Evolutionary conservation across 2,888 invertebrate species (phyloP).

Genomic region (Erebia epiphron): DNA sequence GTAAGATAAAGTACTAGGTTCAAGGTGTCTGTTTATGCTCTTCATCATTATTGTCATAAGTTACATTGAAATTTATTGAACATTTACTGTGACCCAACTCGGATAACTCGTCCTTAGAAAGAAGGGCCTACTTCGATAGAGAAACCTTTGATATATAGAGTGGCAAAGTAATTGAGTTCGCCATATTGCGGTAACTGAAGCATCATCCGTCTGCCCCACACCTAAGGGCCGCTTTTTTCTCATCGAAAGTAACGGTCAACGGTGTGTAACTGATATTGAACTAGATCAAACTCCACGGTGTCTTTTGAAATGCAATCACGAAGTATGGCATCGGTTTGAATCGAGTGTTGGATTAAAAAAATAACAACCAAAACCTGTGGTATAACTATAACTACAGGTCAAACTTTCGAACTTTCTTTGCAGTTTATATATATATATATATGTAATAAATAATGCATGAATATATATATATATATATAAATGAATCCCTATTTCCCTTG

Average conservation of each 20-base stretch:
- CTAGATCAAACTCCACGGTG: slow-evolving; percentile 30
- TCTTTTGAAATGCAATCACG: slow-evolving; percentile 33
- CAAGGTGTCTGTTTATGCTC: no score
- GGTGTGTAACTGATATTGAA: slow-evolving; percentile 32
- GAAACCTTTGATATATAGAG: slow-evolving; percentile 10
- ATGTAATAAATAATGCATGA: no score
- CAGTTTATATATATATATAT: no score
- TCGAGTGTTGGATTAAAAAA: slow-evolving; percentile 16
- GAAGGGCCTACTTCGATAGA: not conserved
- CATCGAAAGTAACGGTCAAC: slow-evolving; percentile 39
- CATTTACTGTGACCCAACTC: not conserved
- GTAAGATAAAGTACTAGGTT: no score
- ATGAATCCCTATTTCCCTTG: no score
- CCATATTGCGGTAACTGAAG: slow-evolving; percentile 25
- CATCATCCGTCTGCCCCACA: slow-evolving; percentile 35
- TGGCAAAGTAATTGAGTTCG: slow-evolving; percentile 22
- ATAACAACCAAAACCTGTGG: not conserved
- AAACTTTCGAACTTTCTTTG: slow-evolving; percentile 13
- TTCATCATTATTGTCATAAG: no score
- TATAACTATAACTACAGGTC: not conserved
- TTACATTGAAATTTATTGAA: no score
- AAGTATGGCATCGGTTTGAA: slow-evolving; percentile 26
- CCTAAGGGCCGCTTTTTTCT: slow-evolving; percentile 39
- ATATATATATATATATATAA: no score
- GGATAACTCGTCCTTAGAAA: not conserved